These are phyloP conservation scores for Holothuria glaberrima DNA, from an alignment of 35 echinoderm and acorn worm genomes.

Conservation along the genomic window DNA sequence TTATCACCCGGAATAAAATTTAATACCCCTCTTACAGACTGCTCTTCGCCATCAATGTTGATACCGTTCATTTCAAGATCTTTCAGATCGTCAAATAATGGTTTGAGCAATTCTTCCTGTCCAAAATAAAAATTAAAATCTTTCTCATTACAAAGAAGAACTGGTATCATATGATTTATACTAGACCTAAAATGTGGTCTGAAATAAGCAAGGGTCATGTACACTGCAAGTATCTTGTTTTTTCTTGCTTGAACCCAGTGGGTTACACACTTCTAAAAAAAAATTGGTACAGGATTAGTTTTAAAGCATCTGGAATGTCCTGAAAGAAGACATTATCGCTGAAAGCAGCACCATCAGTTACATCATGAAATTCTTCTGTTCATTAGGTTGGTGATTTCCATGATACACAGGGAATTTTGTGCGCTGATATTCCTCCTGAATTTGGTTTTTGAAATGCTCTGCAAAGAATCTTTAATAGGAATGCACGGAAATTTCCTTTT, in stretches of 20 bases:
- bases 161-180: slow-evolving; percentile 51
- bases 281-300: slow-evolving; percentile 63
- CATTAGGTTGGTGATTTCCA: slow-evolving; percentile 3
- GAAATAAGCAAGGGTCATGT: slow-evolving; percentile 68
- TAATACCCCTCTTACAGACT: slow-evolving; percentile 35
- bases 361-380: neutral
- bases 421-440: slow-evolving; percentile 17
- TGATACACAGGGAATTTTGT: slow-evolving; percentile 17
- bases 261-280: slow-evolving; percentile 66
- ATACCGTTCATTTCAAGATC: slow-evolving; percentile 63
- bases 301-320: slow-evolving; percentile 14
- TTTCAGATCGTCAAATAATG: slow-evolving; percentile 52
- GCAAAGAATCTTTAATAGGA: slow-evolving; percentile 1
- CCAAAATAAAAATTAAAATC: slow-evolving; percentile 72
- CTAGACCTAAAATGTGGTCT: slow-evolving; percentile 48
- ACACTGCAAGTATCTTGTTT: slow-evolving; percentile 72
- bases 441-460: neutral
- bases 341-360: slow-evolving; percentile 1
- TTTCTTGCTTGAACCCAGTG: slow-evolving; percentile 58
- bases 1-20: slow-evolving; percentile 57
- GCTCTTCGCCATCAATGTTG: neutral
- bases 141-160: slow-evolving; percentile 59
- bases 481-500: slow-evolving; percentile 8
- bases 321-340: slow-evolving; percentile 2
- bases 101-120: slow-evolving; percentile 18